A percentile compares a stretch with the other conserved stretches of the same genome.
These are phyloP conservation scores for Ctena decussata DNA, from an alignment of 2,888 invertebrate genomes.

Conservation along the genomic window DNA sequence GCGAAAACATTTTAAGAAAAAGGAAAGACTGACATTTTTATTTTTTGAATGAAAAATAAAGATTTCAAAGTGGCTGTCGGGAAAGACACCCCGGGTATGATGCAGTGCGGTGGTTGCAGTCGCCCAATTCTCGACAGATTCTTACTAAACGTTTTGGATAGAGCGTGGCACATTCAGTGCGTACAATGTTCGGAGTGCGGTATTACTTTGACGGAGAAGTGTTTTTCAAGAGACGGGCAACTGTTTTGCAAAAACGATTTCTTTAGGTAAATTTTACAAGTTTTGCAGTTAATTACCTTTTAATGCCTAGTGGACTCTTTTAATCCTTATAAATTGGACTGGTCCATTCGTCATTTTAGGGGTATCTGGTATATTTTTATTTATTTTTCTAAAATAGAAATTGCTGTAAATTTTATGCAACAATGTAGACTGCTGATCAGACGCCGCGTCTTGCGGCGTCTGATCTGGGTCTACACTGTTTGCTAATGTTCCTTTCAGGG, in stretches of 20 bases:
- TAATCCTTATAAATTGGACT: too few species aligned
- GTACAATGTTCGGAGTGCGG: constrained; percentile 99
- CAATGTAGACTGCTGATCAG: too few species aligned
- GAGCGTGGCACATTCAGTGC: constrained; percentile 99
- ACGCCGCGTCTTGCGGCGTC: too few species aligned
- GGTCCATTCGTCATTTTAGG: too few species aligned
- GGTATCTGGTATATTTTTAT: too few species aligned
- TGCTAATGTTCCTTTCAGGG: too few species aligned
- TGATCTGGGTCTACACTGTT: too few species aligned
- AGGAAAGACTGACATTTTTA: not conserved
- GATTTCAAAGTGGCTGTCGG: constrained; percentile 61
- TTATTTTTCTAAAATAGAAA: too few species aligned
- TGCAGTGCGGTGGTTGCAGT: constrained; percentile 98
- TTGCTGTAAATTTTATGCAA: too few species aligned
- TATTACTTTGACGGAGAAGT: constrained; percentile 97
- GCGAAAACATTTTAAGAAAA: not conserved
- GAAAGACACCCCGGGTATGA: constrained; percentile 79
- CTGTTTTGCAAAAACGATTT: constrained; percentile 99
- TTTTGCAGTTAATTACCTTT: too few species aligned
- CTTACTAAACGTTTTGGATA: constrained; percentile 98
- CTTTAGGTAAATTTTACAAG: constrained; percentile 92
- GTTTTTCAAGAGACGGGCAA: constrained; percentile 98
- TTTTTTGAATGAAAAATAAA: not conserved
- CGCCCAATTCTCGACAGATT: constrained; percentile 99
- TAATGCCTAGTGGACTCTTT: too few species aligned